Conservation (phyloP, 2,888 invertebrate genomes). For the Coelinius sp. region DNA sequence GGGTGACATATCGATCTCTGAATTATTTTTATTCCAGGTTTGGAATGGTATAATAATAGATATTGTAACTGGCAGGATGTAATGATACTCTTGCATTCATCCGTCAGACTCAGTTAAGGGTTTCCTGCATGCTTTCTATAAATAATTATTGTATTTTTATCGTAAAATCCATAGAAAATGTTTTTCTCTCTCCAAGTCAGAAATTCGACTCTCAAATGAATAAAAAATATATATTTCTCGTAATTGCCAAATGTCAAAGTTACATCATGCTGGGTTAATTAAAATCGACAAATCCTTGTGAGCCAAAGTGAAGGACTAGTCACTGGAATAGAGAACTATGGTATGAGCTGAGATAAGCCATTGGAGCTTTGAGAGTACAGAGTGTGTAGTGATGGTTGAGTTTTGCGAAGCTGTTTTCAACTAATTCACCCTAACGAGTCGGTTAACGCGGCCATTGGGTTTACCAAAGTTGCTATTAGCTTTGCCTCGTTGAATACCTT, state of each 20-base stretch:
- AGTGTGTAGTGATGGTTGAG: slow-evolving; percentile 28
- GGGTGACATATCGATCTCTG: neutral
- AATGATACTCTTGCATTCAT: neutral
- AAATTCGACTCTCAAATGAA: too few relatives aligned
- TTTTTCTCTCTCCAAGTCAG: too few relatives aligned
- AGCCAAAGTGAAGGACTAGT: neutral
- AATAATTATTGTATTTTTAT: too few relatives aligned
- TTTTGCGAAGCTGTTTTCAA: slow-evolving; percentile 48
- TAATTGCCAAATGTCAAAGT: neutral
- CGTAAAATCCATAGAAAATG: too few relatives aligned
- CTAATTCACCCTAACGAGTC: slow-evolving; percentile 50
- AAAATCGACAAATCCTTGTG: neutral
- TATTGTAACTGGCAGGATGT: neutral
- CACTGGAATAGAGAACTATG: neutral
- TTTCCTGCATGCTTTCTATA: too few relatives aligned
- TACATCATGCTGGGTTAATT: neutral
- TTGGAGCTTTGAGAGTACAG: slow-evolving; percentile 15
- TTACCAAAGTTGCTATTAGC: slow-evolving; percentile 46
- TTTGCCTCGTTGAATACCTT: slow-evolving; percentile 31
- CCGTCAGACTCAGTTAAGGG: neutral
- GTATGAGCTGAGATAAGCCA: slow-evolving; percentile 31
- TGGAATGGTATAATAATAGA: neutral
- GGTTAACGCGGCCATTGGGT: slow-evolving; percentile 49
- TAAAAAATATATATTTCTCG: neutral
- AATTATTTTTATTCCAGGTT: neutral